Conservation (phyloP, 2,888 invertebrate genomes). For the Drosophila nr. perissopoda region DNA sequence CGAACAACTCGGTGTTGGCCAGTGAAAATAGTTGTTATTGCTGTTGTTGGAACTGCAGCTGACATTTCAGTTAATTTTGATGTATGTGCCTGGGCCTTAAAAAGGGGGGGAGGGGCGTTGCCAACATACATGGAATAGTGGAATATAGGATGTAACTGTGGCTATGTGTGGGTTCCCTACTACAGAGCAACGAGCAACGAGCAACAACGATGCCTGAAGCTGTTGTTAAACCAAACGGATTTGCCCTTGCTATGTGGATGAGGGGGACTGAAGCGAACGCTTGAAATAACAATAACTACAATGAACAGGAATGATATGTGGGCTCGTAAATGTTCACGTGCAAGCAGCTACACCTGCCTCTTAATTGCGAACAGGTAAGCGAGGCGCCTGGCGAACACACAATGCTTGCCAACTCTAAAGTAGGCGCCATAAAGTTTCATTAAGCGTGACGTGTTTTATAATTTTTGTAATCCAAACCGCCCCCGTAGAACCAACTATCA, state of each 20-base stretch:
- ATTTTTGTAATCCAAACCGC: slow-evolving; percentile 55
- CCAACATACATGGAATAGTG: slow-evolving; percentile 6
- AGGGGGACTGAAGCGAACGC: slow-evolving; percentile 37
- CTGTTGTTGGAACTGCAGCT: slow-evolving; percentile 71
- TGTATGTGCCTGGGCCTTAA: slow-evolving; percentile 58
- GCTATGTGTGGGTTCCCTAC: slow-evolving; percentile 13
- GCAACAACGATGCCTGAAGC: slow-evolving; percentile 23
- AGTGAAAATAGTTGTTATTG: slow-evolving; percentile 57
- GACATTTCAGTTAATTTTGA: slow-evolving; percentile 79
- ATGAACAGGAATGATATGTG: slow-evolving; percentile 65
- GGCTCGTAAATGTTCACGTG: slow-evolving; percentile 55
- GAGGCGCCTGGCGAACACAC: slow-evolving; percentile 15
- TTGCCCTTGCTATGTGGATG: slow-evolving; percentile 42
- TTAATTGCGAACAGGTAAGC: slow-evolving; percentile 61
- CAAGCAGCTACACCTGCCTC: slow-evolving; percentile 65
- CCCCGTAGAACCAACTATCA: slow-evolving; percentile 39
- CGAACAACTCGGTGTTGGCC: slow-evolving; percentile 44
- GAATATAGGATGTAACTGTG: slow-evolving; percentile 22
- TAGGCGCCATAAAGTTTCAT: slow-evolving; percentile 79
- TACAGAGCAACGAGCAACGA: slow-evolving; percentile 1
- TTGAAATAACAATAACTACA: slow-evolving; percentile 69
- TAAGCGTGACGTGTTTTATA: slow-evolving; percentile 75
- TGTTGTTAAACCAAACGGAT: slow-evolving; percentile 67
- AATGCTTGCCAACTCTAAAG: slow-evolving; percentile 23
- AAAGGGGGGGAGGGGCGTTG: slow-evolving; percentile 36